Evolutionary conservation across 2,888 invertebrate species (phyloP), one percentile per base, ranked within the genome.

Genomic region (Allacma fusca): DNA sequence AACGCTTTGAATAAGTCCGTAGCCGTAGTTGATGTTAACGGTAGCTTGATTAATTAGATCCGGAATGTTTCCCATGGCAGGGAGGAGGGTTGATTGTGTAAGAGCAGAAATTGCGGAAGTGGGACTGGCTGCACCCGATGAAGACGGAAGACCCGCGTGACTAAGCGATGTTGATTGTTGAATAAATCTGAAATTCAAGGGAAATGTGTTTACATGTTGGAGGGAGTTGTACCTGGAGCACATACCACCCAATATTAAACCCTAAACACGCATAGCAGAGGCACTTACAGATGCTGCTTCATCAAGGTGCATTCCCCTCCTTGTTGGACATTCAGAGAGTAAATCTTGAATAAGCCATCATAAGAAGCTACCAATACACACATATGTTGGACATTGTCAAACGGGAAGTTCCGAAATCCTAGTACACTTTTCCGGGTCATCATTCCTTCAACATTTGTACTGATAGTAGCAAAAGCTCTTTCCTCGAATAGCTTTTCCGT

Each of bases 401-500:
- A n/a, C 9, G 1, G 19, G 13, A n/a, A n/a, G 5, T 34, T 19
- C 1, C 23, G 34, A 21, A 75, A 75, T 5, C 44, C 75, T n/a
- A 75, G 24, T 43, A 64, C 29, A 44, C 26, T 75, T 67, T 67
- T 65, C 1, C 92, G 92, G 83, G 93, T 89, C 7, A 13, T 40
- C 75, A n/a, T n/a, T n/a, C 95, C 96, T 84, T 92, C 91, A 85
- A 91, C 91, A 59, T 97, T 97, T 86, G 98, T 90, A 85, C 95
- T 93, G 80, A 97, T 96, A 79, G 94, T 93, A 75, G 97, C 96
- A 88, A 96, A 96, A 83, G 97, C 96, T 84, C 98, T 91, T 80
- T 95, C 97, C 89, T 98, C 97, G 87, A 93, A 94, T 87, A 98
- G 94, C 86, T 98, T 95, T 88, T 97, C 97, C 24, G 95, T 93